These are phyloP conservation scores for Stomatorhinus ivindoensis DNA, from an alignment of 2,113 vertebrate genomes.

Conservation along the genomic window DNA sequence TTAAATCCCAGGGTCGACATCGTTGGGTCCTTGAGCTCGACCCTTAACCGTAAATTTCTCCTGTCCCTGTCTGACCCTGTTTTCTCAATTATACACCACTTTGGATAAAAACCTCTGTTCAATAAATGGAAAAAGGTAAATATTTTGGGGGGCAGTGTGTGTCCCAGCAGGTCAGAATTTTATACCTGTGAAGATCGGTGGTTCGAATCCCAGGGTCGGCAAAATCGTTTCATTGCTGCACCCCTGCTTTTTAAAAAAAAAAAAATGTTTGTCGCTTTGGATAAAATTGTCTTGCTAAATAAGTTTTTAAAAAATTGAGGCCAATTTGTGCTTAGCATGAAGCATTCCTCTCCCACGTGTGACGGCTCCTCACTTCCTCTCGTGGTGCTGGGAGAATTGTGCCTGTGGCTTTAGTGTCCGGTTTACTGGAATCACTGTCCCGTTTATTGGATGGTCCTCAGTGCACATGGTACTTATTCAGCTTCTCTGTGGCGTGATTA, in stretches of 20 bases:
- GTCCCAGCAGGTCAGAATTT: not conserved
- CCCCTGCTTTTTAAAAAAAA: not conserved
- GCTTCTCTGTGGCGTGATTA: constrained; percentile 6
- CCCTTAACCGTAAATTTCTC: not conserved
- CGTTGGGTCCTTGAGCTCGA: not conserved
- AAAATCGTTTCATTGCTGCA: not conserved
- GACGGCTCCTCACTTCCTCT: not conserved
- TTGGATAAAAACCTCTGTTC: no score
- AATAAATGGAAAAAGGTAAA: no score
- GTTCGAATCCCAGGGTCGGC: not conserved
- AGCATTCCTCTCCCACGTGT: not conserved
- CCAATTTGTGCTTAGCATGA: not conserved
- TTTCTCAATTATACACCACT: not conserved
- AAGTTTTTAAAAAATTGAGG: not conserved
- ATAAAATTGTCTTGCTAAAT: not conserved
- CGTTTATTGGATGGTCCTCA: constrained; percentile 1
- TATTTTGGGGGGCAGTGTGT: not conserved
- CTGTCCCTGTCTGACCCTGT: not conserved
- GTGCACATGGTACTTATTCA: constrained; percentile 18
- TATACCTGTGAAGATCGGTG: not conserved
- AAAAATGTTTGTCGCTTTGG: not conserved
- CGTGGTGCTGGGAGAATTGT: not conserved
- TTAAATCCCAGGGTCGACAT: not conserved
- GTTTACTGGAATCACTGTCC: not conserved
- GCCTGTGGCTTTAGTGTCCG: not conserved